These are phyloP conservation scores for Aphis craccivora DNA, from an alignment of 1,140 invertebrate genomes.

Conservation along the genomic window DNA sequence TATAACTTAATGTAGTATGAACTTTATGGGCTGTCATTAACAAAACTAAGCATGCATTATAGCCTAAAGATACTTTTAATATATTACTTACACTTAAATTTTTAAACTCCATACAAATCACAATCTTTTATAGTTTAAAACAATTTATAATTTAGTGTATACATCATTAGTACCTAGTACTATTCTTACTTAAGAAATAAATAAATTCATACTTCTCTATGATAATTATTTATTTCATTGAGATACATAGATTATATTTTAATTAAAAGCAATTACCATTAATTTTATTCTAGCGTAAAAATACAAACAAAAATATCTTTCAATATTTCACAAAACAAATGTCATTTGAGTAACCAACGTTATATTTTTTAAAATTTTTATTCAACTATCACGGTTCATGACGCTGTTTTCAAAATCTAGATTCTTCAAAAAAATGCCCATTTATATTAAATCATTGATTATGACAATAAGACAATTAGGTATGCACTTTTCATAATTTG, in stretches of 20 bases:
- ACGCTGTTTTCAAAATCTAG: neutral
- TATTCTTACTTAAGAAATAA: neutral
- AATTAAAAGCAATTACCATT: too few species aligned
- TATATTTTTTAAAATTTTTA: neutral
- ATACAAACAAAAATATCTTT: neutral
- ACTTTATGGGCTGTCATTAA: neutral
- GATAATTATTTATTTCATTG: neutral
- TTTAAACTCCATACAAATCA: too few species aligned
- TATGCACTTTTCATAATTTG: neutral
- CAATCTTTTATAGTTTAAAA: too few species aligned
- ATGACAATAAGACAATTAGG: neutral
- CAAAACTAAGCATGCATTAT: neutral
- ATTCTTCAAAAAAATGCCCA: neutral
- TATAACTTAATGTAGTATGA: neutral
- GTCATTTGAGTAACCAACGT: neutral
- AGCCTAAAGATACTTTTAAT: neutral
- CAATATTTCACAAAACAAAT: neutral
- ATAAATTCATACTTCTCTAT: neutral
- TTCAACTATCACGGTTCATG: neutral
- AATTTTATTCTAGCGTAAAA: too few species aligned
- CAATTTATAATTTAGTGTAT: neutral
- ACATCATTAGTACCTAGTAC: neutral
- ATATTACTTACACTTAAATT: neutral
- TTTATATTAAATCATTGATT: neutral
- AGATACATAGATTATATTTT: too few species aligned